Evolutionary conservation across 2,888 invertebrate species (phyloP), one percentile per base, ranked within the genome.

Genomic region (Magallana nippona): DNA sequence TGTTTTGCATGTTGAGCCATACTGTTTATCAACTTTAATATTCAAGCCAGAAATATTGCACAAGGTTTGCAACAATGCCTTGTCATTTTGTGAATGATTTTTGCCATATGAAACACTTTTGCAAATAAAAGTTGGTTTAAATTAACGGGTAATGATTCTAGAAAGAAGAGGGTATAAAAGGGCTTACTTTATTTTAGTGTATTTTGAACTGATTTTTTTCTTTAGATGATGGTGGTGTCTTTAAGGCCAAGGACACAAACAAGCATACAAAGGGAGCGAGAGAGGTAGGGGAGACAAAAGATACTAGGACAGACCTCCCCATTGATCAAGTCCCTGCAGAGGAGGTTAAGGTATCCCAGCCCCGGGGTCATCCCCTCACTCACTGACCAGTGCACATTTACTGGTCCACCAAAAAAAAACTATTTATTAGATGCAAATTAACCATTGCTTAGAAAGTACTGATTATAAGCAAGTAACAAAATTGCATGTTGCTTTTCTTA

Each of bases 311-410:
- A 27, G 91, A 91, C 71, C 87, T 91, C 19, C 90, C 91, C 55
- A 88, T 91, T n/a, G 91, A 91, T 83, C 90, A 91, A 84, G 84
- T 87, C 27, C 85, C 87, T 78, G 91, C 91, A 13, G 90, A 91
- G 85, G 87, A 88, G 83, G 90, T 91, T 32, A 84, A 89, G 89
- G 91, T 91, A 77, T 87, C 71, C 71, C 71, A 27, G 71, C 19
- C 83, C 13, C 60, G 32, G 44, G 27, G 56, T 55, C 17, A 82
- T 11, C 22, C 80, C 32, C 19, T 55, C 79, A 15, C 17, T 32
- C 80, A 55, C 57, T 56, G n/a, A 80, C 19, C 44, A 78, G n/a
- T 32, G n/a, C 15, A 5, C 17, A 44, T 44, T 10, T 78, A 32
- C 44, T 78, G 32, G 44, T 44, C 44, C 8, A 44, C 44, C 44